Percentiles rank a stretch among this genome's conserved stretches.
Conservation (phyloP, 2,797 vertebrate species). For the Taenioides sp. region DNA sequence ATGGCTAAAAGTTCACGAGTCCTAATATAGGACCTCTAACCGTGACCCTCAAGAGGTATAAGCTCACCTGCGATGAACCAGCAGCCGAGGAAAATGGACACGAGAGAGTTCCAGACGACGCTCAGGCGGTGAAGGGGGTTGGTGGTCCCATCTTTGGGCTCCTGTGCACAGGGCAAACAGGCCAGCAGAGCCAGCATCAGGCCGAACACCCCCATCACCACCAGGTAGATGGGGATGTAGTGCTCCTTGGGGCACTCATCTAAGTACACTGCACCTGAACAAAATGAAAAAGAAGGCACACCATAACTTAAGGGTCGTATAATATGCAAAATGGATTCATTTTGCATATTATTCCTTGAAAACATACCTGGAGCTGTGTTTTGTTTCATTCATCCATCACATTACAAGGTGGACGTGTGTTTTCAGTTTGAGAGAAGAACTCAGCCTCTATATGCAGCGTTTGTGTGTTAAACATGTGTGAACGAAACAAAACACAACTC, state of each 20-base stretch:
- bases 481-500: too few relatives aligned
- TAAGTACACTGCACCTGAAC: conserved; percentile 62
- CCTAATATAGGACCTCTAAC: background rate
- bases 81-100: conserved; percentile 42
- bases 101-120: conserved; percentile 47
- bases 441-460: too few relatives aligned
- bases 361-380: too few relatives aligned
- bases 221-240: conserved; percentile 77
- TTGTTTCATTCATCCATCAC: too few relatives aligned
- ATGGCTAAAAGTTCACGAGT: too few relatives aligned
- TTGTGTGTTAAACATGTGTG: too few relatives aligned
- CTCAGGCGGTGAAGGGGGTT: conserved; percentile 8
- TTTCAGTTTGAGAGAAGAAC: too few relatives aligned
- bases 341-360: too few relatives aligned
- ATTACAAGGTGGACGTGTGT: too few relatives aligned
- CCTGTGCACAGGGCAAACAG: conserved; percentile 55
- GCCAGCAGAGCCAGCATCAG: conserved; percentile 47
- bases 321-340: too few relatives aligned
- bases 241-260: conserved; percentile 68
- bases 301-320: too few relatives aligned
- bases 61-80: conserved; percentile 77
- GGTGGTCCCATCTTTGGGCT: background rate
- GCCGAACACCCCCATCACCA: conserved; percentile 68
- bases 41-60: background rate
- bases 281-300: background rate